Evolutionary conservation across 2,888 invertebrate genomes (phyloP), one percentile per base, ranked within the genome.

Genomic region (Hoplodrina blanda): DNA sequence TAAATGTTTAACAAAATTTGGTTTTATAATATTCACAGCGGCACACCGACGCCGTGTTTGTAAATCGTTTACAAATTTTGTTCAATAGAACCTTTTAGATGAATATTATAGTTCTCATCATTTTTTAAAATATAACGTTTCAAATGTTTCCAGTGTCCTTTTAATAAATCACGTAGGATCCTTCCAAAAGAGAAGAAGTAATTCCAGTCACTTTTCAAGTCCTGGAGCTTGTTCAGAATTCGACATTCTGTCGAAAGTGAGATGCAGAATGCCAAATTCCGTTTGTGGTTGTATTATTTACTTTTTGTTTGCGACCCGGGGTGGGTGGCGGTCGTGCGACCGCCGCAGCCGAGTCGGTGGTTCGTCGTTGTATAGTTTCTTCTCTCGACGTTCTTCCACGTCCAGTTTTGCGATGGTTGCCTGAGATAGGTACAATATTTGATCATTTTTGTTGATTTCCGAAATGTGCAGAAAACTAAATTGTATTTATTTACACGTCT

Each of bases 331-430:
- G 37, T 93, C 93, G 64, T 90, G 87, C 0, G 89, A 83, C 8
- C 91, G 90, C 10, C 93, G 92, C 59, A 95, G 84, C 30, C 95
- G 90, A 59, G 93, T 94, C 0, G 95, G 95, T 0, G 90, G 90
- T 62, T 95, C 95, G 65, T 95, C 94, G 53, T 83, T 85, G 65
- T 89, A 91, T 0, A 87, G 66, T 57, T 85, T 92, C 71, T 85
- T 91, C n/a, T 92, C 92, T 1, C 90, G 89, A 15, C 90, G 90
- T 49, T 92, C 92, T 15, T 91, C 93, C 3, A 55, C 66, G 37
- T 91, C 91, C 53, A 89, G 46, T 76, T 89, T 94, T 1, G 88
- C 87, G 50, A 87, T 71, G 5, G 90, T 87, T n/a, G 90, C 91
- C 95, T 95, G 82, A 0, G 46, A 77, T n/a, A 0, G 46, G 71